Evolutionary conservation across 1,140 invertebrate species (phyloP).

Genomic region (Drosophila busckii): DNA sequence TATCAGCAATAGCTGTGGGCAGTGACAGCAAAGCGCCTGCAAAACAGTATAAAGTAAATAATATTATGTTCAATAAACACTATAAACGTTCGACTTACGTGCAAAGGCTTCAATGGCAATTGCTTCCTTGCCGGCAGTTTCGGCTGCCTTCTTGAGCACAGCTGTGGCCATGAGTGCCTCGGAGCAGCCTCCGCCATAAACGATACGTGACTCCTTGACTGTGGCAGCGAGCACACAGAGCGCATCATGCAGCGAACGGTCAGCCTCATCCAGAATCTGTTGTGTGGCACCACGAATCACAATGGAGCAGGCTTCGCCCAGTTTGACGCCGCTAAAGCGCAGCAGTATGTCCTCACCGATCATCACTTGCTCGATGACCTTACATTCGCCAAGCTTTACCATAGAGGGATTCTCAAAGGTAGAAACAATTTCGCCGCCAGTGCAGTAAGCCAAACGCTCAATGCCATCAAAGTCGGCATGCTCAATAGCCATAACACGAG

Average conservation of each 20-base stretch:
- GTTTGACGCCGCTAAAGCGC: constrained; percentile 95
- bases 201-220: constrained; percentile 93
- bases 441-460: constrained; percentile 96
- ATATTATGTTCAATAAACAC: background rate
- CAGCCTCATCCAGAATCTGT: constrained; percentile 99
- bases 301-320: constrained; percentile 98
- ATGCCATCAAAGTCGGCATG: constrained; percentile 99
- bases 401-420: constrained; percentile 97
- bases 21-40: constrained; percentile 89
- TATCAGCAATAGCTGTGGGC: constrained; percentile 98
- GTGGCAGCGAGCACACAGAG: constrained; percentile 98
- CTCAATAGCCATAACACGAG: constrained; percentile 99
- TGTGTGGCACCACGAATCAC: constrained; percentile 99
- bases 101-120: constrained; percentile 98
- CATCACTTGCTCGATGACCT: constrained; percentile 98
- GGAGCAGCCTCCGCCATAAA: constrained; percentile 95
- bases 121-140: constrained; percentile 97
- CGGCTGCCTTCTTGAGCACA: constrained; percentile 89
- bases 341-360: constrained; percentile 98
- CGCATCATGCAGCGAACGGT: constrained; percentile 98
- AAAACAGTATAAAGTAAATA: background rate
- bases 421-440: constrained; percentile 98
- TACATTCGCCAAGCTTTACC: constrained; percentile 96
- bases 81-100: constrained; percentile 45
- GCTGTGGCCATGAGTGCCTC: constrained; percentile 99